A percentile compares a stretch with the other conserved stretches of the same genome.
phyloP scores from a whole-genome alignment of 35 echinoderm and acorn worm species.

The Lytechinus pictus region DNA sequence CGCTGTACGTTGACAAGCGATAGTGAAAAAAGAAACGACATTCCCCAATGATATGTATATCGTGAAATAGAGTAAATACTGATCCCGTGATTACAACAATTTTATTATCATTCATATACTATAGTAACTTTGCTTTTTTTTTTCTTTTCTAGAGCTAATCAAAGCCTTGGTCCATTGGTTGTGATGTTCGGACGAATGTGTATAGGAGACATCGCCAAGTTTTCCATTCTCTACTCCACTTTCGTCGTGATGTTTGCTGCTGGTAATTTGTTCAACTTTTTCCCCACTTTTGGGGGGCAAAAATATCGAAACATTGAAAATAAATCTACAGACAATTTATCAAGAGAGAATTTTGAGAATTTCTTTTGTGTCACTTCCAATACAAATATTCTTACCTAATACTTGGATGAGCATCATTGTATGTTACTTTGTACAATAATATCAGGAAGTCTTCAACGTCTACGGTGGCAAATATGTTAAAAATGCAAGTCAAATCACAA shows the following conservation, averaged over 20 bases:
- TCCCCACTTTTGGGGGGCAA: no score
- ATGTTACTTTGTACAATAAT: background rate
- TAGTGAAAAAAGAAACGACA: no score
- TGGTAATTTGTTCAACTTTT: conserved; percentile 52
- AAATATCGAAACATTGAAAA: no score
- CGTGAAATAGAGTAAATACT: no score
- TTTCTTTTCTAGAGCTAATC: conserved; percentile 62
- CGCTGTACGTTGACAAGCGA: no score
- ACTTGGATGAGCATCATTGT: background rate
- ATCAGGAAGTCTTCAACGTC: no score
- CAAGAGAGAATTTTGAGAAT: background rate
- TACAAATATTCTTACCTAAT: background rate
- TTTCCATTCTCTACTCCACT: conserved; percentile 79
- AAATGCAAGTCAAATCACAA: no score
- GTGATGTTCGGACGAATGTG: conserved; percentile 86
- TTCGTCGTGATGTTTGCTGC: conserved; percentile 84
- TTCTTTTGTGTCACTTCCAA: background rate
- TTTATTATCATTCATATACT: no score
- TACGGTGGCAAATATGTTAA: no score
- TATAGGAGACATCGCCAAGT: conserved; percentile 75
- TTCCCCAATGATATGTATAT: no score
- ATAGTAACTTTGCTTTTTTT: background rate
- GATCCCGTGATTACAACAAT: no score
- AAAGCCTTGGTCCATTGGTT: conserved; percentile 79
- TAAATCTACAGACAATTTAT: background rate